phyloP scores from a whole-genome alignment of 2,888 invertebrate species.

The Parnassius smintheus region DNA sequence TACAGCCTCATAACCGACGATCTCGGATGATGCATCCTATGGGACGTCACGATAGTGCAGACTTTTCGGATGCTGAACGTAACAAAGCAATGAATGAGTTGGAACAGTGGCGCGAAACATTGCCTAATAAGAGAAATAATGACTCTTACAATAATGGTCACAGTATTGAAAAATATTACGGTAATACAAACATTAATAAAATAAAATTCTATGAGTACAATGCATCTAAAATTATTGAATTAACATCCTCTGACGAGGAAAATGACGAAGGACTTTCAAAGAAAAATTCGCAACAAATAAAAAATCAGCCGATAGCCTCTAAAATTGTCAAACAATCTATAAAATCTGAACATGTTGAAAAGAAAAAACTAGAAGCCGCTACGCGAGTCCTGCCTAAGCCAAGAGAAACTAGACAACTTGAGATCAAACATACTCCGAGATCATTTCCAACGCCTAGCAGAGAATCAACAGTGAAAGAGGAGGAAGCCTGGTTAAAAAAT shows the following conservation, averaged over 20 bases:
- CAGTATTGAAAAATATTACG: slow-evolving; percentile 19
- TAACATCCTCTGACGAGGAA: slow-evolving; percentile 44
- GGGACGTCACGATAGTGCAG: too few species aligned
- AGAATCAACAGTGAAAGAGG: slow-evolving; percentile 85
- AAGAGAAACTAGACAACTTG: slow-evolving; percentile 80
- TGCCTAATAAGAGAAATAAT: slow-evolving; percentile 35
- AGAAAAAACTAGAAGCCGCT: slow-evolving; percentile 56
- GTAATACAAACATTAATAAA: neutral
- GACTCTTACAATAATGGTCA: neutral
- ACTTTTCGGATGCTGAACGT: slow-evolving; percentile 82
- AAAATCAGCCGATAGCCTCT: slow-evolving; percentile 28
- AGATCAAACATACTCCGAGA: slow-evolving; percentile 87
- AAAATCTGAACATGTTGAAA: slow-evolving; percentile 60
- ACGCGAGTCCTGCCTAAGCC: slow-evolving; percentile 76
- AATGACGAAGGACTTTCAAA: slow-evolving; percentile 25
- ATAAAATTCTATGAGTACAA: slow-evolving; percentile 29
- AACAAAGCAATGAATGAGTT: slow-evolving; percentile 84
- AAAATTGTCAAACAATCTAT: slow-evolving; percentile 44
- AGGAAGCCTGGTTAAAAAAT: slow-evolving; percentile 90
- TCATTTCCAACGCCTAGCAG: slow-evolving; percentile 91
- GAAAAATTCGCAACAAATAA: slow-evolving; percentile 31
- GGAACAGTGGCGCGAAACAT: slow-evolving; percentile 77
- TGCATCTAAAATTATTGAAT: slow-evolving; percentile 48
- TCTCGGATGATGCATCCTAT: too few species aligned
- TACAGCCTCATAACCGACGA: too few species aligned